Percentiles rank a stretch among this genome's conserved stretches.
Evolutionary conservation across 1,140 invertebrate genomes (phyloP).

Genomic region (Myzus persicae): DNA sequence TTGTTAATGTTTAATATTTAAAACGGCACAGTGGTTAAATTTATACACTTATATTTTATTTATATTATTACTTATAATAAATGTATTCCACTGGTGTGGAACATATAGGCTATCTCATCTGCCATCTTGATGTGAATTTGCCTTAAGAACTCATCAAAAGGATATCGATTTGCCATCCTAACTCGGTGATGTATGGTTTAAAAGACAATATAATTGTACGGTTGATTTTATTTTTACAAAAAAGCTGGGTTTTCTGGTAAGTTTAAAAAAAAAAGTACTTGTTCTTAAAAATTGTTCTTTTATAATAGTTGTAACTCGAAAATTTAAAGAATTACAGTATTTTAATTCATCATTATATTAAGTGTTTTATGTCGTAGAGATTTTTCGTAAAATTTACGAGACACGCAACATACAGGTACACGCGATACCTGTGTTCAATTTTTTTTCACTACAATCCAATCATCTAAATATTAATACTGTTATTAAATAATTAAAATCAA

Average conservation of each 20-base stretch:
- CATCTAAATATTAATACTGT: neutral
- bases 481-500: neutral
- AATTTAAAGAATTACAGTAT: neutral
- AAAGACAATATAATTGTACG: neutral
- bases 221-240: neutral
- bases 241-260: neutral
- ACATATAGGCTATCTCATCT: neutral
- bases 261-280: neutral
- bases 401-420: no score
- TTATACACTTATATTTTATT: no score
- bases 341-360: neutral
- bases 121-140: neutral
- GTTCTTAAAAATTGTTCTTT: neutral
- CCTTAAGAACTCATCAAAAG: neutral
- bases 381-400: no score
- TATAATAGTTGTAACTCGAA: neutral
- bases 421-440: no score
- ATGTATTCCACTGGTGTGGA: no score
- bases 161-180: neutral
- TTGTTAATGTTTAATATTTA: neutral
- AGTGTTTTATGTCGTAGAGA: no score
- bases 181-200: neutral
- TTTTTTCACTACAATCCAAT: no score
- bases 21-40: neutral
- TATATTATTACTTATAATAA: no score